Percentiles rank a stretch among this genome's conserved stretches.
Evolutionary conservation across 2,113 vertebrate genomes (phyloP).

Genomic region (Electrona antarctica): DNA sequence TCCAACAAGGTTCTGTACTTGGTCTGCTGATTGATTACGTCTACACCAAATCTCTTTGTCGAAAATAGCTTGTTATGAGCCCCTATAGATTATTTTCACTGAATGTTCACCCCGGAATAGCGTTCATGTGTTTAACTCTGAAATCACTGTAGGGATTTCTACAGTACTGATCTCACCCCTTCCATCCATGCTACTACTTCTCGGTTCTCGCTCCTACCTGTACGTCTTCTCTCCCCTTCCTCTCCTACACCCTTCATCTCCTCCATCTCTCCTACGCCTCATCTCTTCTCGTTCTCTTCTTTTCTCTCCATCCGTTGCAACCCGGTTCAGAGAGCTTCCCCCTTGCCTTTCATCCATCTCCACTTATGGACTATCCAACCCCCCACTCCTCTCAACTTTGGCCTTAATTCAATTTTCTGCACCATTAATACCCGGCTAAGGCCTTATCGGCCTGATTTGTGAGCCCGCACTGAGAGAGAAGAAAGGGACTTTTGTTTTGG

Average conservation of each 20-base stretch:
- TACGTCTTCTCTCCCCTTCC: neutral
- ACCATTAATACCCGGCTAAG: conserved; percentile 60
- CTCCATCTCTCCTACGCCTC: neutral
- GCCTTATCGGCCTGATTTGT: conserved; percentile 55
- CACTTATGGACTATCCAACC: neutral
- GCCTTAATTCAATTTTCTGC: conserved; percentile 70
- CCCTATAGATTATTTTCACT: no score
- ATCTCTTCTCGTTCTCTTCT: neutral
- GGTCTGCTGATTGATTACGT: no score
- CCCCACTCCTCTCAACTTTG: conserved; percentile 19
- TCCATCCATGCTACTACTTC: neutral
- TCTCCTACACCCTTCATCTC: neutral
- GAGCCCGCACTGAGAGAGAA: conserved; percentile 22
- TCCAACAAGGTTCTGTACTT: no score
- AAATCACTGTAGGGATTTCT: no score
- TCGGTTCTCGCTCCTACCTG: neutral
- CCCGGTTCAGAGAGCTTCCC: no score
- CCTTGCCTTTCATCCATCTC: neutral
- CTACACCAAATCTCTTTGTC: no score
- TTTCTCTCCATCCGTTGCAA: neutral
- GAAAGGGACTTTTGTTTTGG: conserved; percentile 28
- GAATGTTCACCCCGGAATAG: no score
- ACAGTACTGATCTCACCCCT: neutral
- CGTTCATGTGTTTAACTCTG: no score
- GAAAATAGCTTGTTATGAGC: no score